These are phyloP conservation scores for Ammospiza nelsoni DNA, from an alignment of 2,113 vertebrate species.

Conservation along the genomic window DNA sequence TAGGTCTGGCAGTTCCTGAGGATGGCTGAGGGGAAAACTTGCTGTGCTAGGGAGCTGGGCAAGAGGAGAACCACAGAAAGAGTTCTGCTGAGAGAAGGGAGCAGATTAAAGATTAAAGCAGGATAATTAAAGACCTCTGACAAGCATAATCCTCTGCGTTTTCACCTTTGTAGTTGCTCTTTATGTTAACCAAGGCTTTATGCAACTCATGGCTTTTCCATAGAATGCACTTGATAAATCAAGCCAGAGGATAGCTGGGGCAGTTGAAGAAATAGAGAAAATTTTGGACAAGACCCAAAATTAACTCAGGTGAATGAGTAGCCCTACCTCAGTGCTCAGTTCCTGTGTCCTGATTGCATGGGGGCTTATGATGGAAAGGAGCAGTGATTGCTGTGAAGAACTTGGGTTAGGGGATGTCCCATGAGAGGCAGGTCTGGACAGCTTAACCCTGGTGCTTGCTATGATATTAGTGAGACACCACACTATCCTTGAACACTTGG, in stretches of 20 bases:
- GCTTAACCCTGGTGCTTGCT: accelerated
- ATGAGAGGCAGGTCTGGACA: background rate
- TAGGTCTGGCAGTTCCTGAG: background rate
- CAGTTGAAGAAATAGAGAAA: background rate
- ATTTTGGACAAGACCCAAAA: background rate
- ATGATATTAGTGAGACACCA: background rate
- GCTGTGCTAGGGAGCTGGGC: background rate
- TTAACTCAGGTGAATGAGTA: background rate
- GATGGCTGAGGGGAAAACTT: background rate
- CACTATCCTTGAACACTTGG: accelerated
- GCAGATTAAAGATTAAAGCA: background rate
- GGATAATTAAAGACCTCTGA: background rate
- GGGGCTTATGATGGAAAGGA: background rate
- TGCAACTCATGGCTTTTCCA: background rate
- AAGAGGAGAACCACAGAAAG: background rate
- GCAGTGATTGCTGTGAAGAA: background rate
- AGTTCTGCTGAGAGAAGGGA: background rate
- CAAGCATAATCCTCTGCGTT: background rate
- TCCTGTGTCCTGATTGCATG: background rate
- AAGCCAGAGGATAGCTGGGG: background rate
- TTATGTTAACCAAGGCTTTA: background rate
- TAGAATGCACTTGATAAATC: background rate
- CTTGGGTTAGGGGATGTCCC: too few species aligned
- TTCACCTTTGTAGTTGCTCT: background rate
- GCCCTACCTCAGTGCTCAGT: background rate